phyloP scores from a whole-genome alignment of 2,113 vertebrate species.

The Crocuta crocuta region DNA sequence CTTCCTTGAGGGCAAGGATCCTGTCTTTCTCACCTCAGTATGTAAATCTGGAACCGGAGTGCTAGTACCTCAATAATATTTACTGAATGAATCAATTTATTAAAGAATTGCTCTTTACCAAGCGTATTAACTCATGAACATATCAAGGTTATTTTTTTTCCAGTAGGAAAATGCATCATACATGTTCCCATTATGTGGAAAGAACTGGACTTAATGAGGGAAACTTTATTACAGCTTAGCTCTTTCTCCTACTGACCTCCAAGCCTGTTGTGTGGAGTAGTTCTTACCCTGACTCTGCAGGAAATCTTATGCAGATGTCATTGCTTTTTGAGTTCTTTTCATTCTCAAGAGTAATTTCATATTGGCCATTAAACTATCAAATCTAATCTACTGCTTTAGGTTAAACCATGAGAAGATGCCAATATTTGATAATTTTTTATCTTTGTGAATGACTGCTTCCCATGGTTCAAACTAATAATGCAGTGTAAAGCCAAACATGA shows the following conservation, averaged over 20 bases:
- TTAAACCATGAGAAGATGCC: neutral
- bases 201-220: neutral
- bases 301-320: neutral
- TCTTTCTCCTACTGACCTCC: neutral
- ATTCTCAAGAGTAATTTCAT: neutral
- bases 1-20: neutral
- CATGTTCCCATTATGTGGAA: neutral
- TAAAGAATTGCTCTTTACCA: neutral
- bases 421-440: neutral
- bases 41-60: neutral
- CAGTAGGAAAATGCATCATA: neutral
- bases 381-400: neutral
- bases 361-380: neutral
- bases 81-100: neutral
- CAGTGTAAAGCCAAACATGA: neutral
- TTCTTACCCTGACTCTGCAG: neutral
- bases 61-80: neutral
- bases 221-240: neutral
- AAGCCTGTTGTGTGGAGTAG: neutral
- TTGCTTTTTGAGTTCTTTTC: neutral
- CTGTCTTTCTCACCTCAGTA: neutral
- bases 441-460: neutral
- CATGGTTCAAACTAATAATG: neutral
- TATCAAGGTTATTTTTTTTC: neutral
- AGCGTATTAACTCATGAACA: neutral